A percentile compares a stretch with the other conserved stretches of the same genome.
Evolutionary conservation across 2,888 invertebrate genomes (phyloP).

Genomic region (Perizoma flavofasciatum): DNA sequence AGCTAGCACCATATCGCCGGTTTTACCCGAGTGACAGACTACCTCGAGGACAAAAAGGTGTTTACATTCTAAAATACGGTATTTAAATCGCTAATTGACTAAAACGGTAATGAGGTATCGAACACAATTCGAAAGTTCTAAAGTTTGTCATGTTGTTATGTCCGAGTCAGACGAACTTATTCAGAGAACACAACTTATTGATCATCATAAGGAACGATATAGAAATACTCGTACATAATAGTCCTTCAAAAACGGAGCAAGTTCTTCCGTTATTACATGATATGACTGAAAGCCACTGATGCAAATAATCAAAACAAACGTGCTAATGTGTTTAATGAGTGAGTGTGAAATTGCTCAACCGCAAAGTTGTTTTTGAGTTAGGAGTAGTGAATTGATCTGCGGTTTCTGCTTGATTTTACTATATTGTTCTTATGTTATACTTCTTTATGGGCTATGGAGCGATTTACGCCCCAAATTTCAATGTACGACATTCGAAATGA

Average conservation of each 20-base stretch:
- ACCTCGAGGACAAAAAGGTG: slow-evolving; percentile 53
- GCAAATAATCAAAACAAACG: slow-evolving; percentile 28
- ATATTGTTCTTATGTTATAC: not conserved
- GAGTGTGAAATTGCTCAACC: slow-evolving; percentile 27
- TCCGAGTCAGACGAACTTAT: not conserved
- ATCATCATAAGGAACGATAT: slow-evolving; percentile 12
- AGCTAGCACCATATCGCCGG: slow-evolving; percentile 20
- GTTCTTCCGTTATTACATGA: slow-evolving; percentile 7
- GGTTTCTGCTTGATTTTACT: slow-evolving; percentile 4
- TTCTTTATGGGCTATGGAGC: too few species aligned
- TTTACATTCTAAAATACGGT: slow-evolving; percentile 49
- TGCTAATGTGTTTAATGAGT: slow-evolving; percentile 25
- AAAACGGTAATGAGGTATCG: slow-evolving; percentile 33
- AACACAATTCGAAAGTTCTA: slow-evolving; percentile 29
- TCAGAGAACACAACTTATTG: too few species aligned
- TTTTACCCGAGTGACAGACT: slow-evolving; percentile 42
- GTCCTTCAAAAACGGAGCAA: slow-evolving; percentile 2
- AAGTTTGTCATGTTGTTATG: not conserved
- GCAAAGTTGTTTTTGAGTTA: slow-evolving; percentile 13
- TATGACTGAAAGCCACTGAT: slow-evolving; percentile 21
- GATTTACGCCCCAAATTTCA: too few species aligned
- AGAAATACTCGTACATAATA: not conserved
- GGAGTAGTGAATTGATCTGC: slow-evolving; percentile 1
- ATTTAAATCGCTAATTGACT: slow-evolving; percentile 56
- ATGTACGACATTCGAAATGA: too few species aligned